Evolutionary conservation across 2,113 vertebrate species (phyloP), one percentile per base, ranked within the genome.

Genomic region (Pachycephala philippinensis): DNA sequence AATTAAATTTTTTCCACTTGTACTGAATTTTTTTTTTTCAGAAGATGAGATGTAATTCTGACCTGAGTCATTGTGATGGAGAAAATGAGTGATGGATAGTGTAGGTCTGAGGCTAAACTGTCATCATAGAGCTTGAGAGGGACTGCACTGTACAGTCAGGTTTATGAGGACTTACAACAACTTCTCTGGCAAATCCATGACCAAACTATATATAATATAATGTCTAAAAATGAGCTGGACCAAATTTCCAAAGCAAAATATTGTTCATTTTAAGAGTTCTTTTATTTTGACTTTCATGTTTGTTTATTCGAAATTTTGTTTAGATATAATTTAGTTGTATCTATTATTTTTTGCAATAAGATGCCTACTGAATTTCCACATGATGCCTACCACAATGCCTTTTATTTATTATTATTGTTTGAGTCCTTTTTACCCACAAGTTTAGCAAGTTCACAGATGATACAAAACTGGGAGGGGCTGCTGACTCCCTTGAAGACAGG

Each of bases 211-310:
- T 13, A 11, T 28, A 80, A 56, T 20, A 42, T 1, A 24, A 12
- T 22, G 8, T 33, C 63, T 77, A 39, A 87, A 88, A 77, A 14
- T 44, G 3, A 78, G 10, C 6, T 49, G 3, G 14, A 49, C 18
- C 30, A 57, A 30, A 39, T 35, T 59, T 49, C 13, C 44, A 22
- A 71, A 71, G 30, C 3, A 61, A 28, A 52, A 7, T 11, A 37
- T 15, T 0, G 0, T 30, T 12, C 1, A 33, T 69, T 61, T 50
- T 45, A 33, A 44, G 26, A 33, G 2, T n/a, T 68, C 1, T 59
- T 79, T 59, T 14, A 14, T 76, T 64, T 70, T 87, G 10, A 49
- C 5, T 47, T 68, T 19, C 6, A 33, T 15, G 3, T 22, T 28
- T 83, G 3, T 44, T 78, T 59, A 39, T 28, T 83, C 0, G 59